phyloP scores from a whole-genome alignment of 1,140 invertebrate genomes.

The Drosophila suzukii region DNA sequence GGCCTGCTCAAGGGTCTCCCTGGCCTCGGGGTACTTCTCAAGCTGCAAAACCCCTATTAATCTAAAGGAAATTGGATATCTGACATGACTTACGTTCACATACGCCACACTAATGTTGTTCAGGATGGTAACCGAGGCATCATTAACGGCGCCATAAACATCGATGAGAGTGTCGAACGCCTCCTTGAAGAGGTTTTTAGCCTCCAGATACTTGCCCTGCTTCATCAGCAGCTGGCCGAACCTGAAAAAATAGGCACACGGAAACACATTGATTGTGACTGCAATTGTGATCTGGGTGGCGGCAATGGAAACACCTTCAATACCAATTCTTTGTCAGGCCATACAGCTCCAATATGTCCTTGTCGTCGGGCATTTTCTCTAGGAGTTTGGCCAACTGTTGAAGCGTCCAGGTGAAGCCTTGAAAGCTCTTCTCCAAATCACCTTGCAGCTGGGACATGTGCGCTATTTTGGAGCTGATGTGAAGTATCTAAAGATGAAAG shows the following conservation, averaged over 20 bases:
- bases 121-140: constrained; percentile 91
- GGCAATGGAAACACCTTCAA: constrained; percentile 71
- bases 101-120: constrained; percentile 94
- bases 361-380: constrained; percentile 61
- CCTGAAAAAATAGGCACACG: constrained; percentile 86
- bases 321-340: constrained; percentile 89
- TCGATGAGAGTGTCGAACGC: constrained; percentile 89
- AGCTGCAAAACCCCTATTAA: constrained; percentile 71
- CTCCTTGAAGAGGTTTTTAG: constrained; percentile 88
- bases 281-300: not conserved
- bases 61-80: too few relatives aligned
- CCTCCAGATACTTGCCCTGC: constrained; percentile 87
- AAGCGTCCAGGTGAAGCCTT: constrained; percentile 91
- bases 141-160: constrained; percentile 88
- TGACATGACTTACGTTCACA: constrained; percentile 83
- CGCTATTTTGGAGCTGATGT: constrained; percentile 88
- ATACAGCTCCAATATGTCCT: constrained; percentile 71
- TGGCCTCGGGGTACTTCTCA: constrained; percentile 89
- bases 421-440: constrained; percentile 88
- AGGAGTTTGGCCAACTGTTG: constrained; percentile 86
- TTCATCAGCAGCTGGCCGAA: constrained; percentile 92
- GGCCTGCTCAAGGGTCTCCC: constrained; percentile 90
- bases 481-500: constrained; percentile 55
- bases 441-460: constrained; percentile 87
- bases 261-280: not conserved